Evolutionary conservation across 2,888 invertebrate species (phyloP), one percentile per base, ranked within the genome.

Genomic region (Horisme vitalbata): DNA sequence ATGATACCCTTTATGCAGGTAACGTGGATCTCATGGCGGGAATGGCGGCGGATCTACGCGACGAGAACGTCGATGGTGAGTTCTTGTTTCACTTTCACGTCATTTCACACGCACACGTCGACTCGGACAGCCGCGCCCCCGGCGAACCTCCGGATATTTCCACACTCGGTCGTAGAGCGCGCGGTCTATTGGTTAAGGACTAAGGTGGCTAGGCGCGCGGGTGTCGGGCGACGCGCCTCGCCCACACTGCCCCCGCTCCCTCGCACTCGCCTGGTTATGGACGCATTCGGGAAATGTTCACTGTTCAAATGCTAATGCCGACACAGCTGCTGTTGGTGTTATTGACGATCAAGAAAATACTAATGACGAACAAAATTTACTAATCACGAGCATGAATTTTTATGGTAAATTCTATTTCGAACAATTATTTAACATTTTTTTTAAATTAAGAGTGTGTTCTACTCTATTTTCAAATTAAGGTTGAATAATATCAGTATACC

Each of bases 121-220:
- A 83, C 78, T 86, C 86, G 85, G 84, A 86, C 88, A 87, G 86
- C 88, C 88, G 88, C 88, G 88, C 88, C 88, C 88, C 88, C 87
- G 88, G 87, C 86, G 83, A 83, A 81, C 83, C 84, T 79, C 71
- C 63, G 59, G 71, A 52, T 33, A 47, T 31, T 43, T 47, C 24
- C 44, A 44, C 48, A 38, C 31, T 44, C 44, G 49, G 49, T 39
- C 34, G 39, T 55, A 80, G 79, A 78, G 80, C 79, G 83, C 80
- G 82, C 79, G 82, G 71, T 18, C 18, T 18, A 18, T 18, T 18
- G 18, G 18, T 18, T 18, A 18, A n/a, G 82, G n/a, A n/a, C n/a
- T 12, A 27, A n/a, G 82, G 81, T 75, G 81, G 79, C 84, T 81
- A 80, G 85, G 85, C 78, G 84, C 85, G 85, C 86, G 86, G 85